phyloP scores from a whole-genome alignment of 1,140 invertebrate genomes.

The Ectropis grisescens region DNA sequence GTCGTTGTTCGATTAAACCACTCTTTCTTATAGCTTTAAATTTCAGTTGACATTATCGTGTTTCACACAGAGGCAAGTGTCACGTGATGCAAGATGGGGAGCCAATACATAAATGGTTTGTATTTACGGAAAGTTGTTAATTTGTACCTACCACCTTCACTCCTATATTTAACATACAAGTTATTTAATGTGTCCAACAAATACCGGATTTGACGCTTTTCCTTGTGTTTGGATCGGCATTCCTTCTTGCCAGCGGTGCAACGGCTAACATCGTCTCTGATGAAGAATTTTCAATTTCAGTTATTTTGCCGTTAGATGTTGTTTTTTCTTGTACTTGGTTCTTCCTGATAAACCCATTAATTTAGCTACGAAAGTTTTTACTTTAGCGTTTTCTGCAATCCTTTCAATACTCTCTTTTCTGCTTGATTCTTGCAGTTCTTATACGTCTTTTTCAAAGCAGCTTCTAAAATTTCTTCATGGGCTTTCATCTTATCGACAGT shows the following conservation, averaged over 20 bases:
- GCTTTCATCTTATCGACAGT: no score
- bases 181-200: slow-evolving; percentile 6
- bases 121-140: slow-evolving; percentile 2
- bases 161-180: slow-evolving; percentile 4
- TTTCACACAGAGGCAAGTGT: slow-evolving; percentile 3
- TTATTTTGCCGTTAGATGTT: no score
- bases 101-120: slow-evolving; percentile 1
- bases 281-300: slow-evolving; percentile 7
- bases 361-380: no score
- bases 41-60: slow-evolving; percentile 1
- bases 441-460: no score
- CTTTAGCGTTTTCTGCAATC: no score
- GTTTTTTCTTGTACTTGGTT: no score
- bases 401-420: no score
- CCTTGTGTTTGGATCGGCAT: slow-evolving; percentile 4
- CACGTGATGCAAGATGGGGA: neutral
- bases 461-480: no score
- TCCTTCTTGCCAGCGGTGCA: slow-evolving; percentile 13
- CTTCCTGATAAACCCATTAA: no score
- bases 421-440: no score
- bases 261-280: slow-evolving; percentile 9
- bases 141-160: slow-evolving; percentile 2
- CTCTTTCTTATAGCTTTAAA: no score
- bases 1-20: no score
- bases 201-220: slow-evolving; percentile 11